These are phyloP conservation scores for Gadopsis marmoratus DNA, from an alignment of 2,797 vertebrate species.

Conservation along the genomic window DNA sequence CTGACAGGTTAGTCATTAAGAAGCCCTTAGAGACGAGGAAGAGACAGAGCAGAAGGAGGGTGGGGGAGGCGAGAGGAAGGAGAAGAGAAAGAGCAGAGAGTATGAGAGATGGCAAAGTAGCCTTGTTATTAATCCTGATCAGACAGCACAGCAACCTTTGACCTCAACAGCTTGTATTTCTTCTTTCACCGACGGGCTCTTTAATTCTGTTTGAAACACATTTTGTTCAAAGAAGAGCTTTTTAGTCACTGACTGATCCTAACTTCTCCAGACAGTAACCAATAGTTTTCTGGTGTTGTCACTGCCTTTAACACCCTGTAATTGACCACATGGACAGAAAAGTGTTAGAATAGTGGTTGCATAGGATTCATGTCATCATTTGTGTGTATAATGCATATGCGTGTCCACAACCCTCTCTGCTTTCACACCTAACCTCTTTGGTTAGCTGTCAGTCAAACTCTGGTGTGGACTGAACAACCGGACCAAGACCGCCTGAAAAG, in stretches of 20 bases:
- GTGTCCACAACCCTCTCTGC: not conserved
- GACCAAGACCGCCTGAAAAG: not conserved
- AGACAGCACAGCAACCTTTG: slow-evolving; percentile 55
- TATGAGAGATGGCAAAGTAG: slow-evolving; percentile 20
- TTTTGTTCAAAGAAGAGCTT: slow-evolving; percentile 34
- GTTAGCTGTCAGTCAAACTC: not conserved
- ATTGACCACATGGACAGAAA: slow-evolving; percentile 35
- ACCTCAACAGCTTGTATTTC: slow-evolving; percentile 44
- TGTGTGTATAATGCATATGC: not conserved
- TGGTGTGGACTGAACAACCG: not conserved
- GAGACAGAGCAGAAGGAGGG: slow-evolving; percentile 32
- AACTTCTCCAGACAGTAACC: slow-evolving; percentile 25
- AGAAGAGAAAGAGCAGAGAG: slow-evolving; percentile 14
- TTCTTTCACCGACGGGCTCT: not conserved
- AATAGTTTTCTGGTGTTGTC: slow-evolving; percentile 13
- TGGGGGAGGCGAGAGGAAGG: not conserved
- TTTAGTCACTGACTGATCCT: slow-evolving; percentile 21
- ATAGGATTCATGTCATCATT: not conserved
- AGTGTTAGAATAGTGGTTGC: slow-evolving; percentile 2
- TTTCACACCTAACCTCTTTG: slow-evolving; percentile 7
- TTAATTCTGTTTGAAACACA: slow-evolving; percentile 32
- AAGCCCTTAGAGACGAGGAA: slow-evolving; percentile 67
- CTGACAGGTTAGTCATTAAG: slow-evolving; percentile 81
- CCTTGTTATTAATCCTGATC: slow-evolving; percentile 60
- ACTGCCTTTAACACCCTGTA: slow-evolving; percentile 22